Conservation (phyloP, 2,888 invertebrate species). For the Caenorhabditis angaria region DNA sequence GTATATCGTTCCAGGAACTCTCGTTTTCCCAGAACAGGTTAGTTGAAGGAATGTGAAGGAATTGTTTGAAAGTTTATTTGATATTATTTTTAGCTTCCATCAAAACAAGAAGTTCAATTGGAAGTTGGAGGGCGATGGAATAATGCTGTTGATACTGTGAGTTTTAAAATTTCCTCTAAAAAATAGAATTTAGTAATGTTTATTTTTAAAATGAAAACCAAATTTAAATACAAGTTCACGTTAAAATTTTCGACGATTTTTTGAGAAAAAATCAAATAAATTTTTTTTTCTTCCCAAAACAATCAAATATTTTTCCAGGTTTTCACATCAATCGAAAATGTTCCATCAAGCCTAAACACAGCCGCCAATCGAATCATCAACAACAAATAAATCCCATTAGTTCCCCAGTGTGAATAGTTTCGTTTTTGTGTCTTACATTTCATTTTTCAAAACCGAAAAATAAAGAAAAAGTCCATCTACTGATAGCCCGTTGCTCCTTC, state of each 20-base stretch:
- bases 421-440: neutral
- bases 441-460: neutral
- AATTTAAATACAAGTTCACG: neutral
- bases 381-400: constrained; percentile 42
- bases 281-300: neutral
- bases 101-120: constrained; percentile 59
- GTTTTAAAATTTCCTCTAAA: neutral
- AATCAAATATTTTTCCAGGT: constrained; percentile 35
- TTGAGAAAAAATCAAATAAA: neutral
- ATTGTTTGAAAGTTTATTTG: constrained; percentile 1
- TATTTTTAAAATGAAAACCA: constrained; percentile 4
- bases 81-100: constrained; percentile 56
- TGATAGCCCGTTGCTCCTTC: neutral
- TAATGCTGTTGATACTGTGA: constrained; percentile 58
- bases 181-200: neutral
- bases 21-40: constrained; percentile 67
- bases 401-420: neutral
- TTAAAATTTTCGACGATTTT: neutral
- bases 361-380: constrained; percentile 62
- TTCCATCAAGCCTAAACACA: constrained; percentile 60
- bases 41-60: constrained; percentile 1
- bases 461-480: constrained; percentile 3
- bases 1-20: constrained; percentile 67
- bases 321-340: constrained; percentile 57
- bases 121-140: constrained; percentile 65